Conservation (phyloP, 2,888 invertebrate genomes). For the Parthenolecanium corni region DNA sequence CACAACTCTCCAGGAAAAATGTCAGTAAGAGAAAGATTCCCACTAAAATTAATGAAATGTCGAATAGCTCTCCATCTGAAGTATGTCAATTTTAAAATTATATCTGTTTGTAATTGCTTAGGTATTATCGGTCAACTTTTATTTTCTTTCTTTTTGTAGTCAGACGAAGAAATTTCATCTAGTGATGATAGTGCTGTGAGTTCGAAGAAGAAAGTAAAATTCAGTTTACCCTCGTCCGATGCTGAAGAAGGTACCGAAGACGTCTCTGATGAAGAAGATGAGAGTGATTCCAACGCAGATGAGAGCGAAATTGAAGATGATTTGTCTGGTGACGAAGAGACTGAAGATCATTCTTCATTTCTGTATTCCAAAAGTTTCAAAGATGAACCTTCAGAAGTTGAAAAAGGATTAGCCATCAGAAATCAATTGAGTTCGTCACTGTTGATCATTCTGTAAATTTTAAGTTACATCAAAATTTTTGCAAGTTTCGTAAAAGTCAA, state of each 20-base stretch:
- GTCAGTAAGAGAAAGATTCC: no score
- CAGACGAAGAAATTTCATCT: background rate
- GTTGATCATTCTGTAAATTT: no score
- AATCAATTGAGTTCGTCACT: constrained; percentile 37
- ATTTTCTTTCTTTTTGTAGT: no score
- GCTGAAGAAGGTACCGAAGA: constrained; percentile 15
- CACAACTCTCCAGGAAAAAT: no score
- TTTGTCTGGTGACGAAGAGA: constrained; percentile 17
- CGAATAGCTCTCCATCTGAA: no score
- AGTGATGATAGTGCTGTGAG: no score
- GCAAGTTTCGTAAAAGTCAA: background rate
- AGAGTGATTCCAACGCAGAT: constrained; percentile 35
- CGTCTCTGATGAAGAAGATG: constrained; percentile 31
- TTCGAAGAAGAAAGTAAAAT: background rate
- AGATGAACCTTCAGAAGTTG: constrained; percentile 32
- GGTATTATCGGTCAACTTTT: no score
- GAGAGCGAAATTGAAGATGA: constrained; percentile 22
- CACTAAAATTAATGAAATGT: no score
- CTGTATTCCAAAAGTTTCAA: background rate
- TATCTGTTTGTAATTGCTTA: no score
- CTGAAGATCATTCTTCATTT: constrained; percentile 5
- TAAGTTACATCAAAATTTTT: constrained; percentile 8
- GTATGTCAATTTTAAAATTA: no score
- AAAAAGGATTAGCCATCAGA: constrained; percentile 37
- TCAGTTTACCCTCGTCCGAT: background rate